phyloP scores from a whole-genome alignment of 2,888 invertebrate genomes.

The Clitarchus hookeri region DNA sequence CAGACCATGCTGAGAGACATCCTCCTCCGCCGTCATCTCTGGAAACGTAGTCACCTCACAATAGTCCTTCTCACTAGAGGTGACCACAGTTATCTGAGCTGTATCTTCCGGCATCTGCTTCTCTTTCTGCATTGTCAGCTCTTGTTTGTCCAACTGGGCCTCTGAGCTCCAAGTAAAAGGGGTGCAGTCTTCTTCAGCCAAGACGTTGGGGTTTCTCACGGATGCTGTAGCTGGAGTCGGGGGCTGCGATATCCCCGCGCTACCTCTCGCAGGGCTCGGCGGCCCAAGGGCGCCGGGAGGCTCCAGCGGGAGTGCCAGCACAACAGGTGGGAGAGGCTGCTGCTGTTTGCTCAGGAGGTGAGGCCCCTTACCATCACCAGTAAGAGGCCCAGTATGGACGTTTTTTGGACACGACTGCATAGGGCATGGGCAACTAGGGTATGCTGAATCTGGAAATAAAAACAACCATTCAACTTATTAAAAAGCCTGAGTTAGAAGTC shows the following conservation, averaged over 20 bases:
- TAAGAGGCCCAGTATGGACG: constrained; percentile 97
- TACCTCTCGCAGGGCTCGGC: constrained; percentile 71
- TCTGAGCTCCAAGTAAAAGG: constrained; percentile 16
- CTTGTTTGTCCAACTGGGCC: not conserved
- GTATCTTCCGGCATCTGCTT: constrained; percentile 12
- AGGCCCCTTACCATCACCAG: constrained; percentile 86
- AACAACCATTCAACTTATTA: no score
- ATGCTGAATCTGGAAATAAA: constrained; percentile 54
- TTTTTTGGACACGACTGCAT: constrained; percentile 97
- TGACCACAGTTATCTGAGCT: not conserved
- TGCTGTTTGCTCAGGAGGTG: constrained; percentile 46
- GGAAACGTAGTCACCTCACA: constrained; percentile 16
- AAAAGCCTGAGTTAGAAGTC: no score
- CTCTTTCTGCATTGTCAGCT: not conserved
- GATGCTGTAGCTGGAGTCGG: constrained; percentile 39
- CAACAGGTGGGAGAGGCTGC: constrained; percentile 55
- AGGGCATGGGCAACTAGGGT: constrained; percentile 83
- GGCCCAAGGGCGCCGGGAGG: constrained; percentile 60
- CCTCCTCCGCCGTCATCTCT: constrained; percentile 27
- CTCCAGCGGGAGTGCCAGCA: constrained; percentile 58
- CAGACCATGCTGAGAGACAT: constrained; percentile 41
- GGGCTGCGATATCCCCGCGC: constrained; percentile 60
- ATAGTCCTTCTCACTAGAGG: constrained; percentile 40
- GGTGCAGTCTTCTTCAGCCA: constrained; percentile 16
- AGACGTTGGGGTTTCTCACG: constrained; percentile 28